Base-by-base conservation (phyloP, 1,140 invertebrate genomes). In the Rhopalosiphum maidis region DNA sequence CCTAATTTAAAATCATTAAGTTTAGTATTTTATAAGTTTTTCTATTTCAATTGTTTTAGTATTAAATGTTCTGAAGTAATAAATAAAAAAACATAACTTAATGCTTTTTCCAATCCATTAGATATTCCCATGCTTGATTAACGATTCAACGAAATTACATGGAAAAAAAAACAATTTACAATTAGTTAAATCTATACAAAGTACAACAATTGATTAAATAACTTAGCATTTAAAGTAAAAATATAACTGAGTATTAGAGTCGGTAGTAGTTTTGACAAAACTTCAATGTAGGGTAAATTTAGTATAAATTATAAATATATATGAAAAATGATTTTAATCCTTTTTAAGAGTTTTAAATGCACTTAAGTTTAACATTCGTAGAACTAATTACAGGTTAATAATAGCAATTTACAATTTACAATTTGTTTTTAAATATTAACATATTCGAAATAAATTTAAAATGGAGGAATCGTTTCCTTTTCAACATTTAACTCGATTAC, bases 21-120 rank as follows among this genome's bases (percentile, higher is more conserved):
- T 77, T n/a, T 68, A 68, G 30, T 68, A n/a, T 68, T 68, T 77
- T 77, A 77, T n/a, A 77, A n/a, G 30, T 77, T n/a, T 68, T 77
- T 77, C 30, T 77, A n/a, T 77, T 77, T 77, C 60, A n/a, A 77
- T 83, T 37, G n/a, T 6, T 83, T 83, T 23, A 83, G 35, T 83
- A 37, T 41, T 85, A 85, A 85, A 85, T 43, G 22, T 43, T 37
- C 22, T 37, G 35, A 37, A 83, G 18, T 83, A 37, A 85, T 25
- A 41, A 85, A 85, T 25, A 85, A 85, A 85, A 83, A 85, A 85
- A 85, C 41, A 85, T 85, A 41, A 87, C 25, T n/a, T 43, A n/a
- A 46, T 87, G 25, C 4, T 88, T 88, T 48, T 48, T 51, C 46
- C 86, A n/a, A 15, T 48, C 30, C 86, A 88, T 88, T 88, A n/a